A percentile compares a stretch with the other conserved stretches of the same genome.
Conservation (phyloP, 2,113 vertebrate species). For the Xiphophorus couchianus region DNA sequence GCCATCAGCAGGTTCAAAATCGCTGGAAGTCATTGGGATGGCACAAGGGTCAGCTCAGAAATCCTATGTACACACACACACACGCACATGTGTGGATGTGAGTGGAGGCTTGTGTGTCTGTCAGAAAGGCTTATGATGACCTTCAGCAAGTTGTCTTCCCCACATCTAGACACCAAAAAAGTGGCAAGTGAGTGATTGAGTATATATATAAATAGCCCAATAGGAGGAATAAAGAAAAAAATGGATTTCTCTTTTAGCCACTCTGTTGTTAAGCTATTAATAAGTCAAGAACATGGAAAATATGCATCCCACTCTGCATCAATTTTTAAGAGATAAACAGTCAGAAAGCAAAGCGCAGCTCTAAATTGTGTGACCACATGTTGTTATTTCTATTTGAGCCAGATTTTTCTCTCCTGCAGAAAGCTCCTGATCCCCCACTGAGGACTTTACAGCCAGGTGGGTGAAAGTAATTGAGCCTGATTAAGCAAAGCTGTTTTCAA, state of each 20-base stretch:
- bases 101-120: constrained; percentile 4
- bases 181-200: no score
- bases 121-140: constrained; percentile 27
- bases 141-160: background rate
- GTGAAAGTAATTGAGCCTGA: constrained; percentile 58
- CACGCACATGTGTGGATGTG: constrained; percentile 2
- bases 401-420: background rate
- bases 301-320: no score
- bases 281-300: no score
- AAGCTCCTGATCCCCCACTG: constrained; percentile 4
- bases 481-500: constrained; percentile 62
- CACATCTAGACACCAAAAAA: background rate
- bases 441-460: constrained; percentile 33
- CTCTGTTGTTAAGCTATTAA: no score
- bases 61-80: constrained; percentile 15
- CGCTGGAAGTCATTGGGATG: constrained; percentile 17
- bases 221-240: no score
- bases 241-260: no score
- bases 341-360: background rate
- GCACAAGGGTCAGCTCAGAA: constrained; percentile 31
- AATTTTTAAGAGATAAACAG: no score
- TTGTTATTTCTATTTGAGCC: constrained; percentile 1
- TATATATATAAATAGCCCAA: no score
- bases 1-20: constrained; percentile 10
- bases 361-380: background rate